A percentile compares a stretch with the other conserved stretches of the same genome.
phyloP scores from a whole-genome alignment of 2,888 invertebrate genomes.

The Dasysyrphus albostriatus region DNA sequence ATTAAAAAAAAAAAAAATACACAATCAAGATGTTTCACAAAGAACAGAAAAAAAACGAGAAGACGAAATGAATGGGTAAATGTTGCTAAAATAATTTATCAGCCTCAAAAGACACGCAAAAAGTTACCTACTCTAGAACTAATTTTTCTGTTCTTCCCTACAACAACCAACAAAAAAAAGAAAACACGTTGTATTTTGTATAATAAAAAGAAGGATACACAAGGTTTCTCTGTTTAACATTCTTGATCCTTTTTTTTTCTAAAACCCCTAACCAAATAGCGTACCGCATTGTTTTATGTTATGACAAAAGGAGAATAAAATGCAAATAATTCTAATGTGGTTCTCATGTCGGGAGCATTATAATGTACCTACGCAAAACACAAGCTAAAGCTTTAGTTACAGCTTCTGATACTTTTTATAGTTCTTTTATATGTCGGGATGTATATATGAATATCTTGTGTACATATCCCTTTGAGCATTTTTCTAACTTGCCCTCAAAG shows the following conservation, averaged over 20 bases:
- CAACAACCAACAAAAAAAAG: not conserved
- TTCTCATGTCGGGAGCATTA: conserved; percentile 79
- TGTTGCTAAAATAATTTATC: conserved; percentile 63
- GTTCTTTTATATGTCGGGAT: not conserved
- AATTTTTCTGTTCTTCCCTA: conserved; percentile 33
- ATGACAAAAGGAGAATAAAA: conserved; percentile 78
- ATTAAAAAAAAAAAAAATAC: conserved; percentile 13
- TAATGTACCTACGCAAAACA: conserved; percentile 44
- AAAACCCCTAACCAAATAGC: conserved; percentile 19
- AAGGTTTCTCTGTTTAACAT: conserved; percentile 45
- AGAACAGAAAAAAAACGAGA: not conserved
- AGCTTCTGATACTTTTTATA: not conserved
- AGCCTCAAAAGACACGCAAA: conserved; percentile 62
- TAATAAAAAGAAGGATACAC: conserved; percentile 34
- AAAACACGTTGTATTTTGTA: conserved; percentile 19
- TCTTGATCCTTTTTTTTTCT: conserved; percentile 32
- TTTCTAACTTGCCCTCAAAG: conserved; percentile 32
- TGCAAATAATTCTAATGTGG: conserved; percentile 83
- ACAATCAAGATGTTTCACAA: conserved; percentile 39
- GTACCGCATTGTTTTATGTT: conserved; percentile 49
- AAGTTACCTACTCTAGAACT: conserved; percentile 8
- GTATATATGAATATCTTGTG: not conserved
- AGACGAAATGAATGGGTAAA: conserved; percentile 45
- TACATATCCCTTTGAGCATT: conserved; percentile 55
- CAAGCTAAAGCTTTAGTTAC: conserved; percentile 18